Percentiles rank a stretch among this genome's conserved stretches.
Conservation (phyloP, 2,113 vertebrate genomes). For the Leptobrachium ailaonicum region DNA sequence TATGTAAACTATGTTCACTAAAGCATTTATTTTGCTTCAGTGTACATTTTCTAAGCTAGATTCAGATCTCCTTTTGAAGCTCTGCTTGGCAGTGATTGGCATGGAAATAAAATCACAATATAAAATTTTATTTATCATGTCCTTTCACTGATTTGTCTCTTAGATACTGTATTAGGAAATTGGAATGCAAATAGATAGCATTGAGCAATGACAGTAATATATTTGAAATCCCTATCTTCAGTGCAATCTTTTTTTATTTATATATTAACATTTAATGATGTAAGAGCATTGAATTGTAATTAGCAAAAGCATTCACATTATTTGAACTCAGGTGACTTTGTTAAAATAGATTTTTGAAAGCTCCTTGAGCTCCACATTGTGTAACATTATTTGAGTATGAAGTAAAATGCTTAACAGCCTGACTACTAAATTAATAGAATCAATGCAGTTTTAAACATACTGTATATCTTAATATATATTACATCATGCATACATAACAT, state of each 20-base stretch:
- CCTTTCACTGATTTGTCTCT: slow-evolving; percentile 14
- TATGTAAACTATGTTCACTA: not conserved
- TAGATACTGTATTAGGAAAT: slow-evolving; percentile 41
- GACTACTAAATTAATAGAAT: too few relatives aligned
- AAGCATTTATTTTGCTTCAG: not conserved
- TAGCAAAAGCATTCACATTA: not conserved
- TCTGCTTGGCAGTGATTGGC: slow-evolving; percentile 22
- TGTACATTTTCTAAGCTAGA: not conserved
- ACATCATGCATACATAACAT: too few relatives aligned
- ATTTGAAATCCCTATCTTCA: slow-evolving; percentile 16
- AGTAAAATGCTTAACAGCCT: too few relatives aligned
- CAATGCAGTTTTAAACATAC: too few relatives aligned
- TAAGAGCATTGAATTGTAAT: not conserved
- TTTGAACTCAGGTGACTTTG: slow-evolving; percentile 6
- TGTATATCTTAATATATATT: too few relatives aligned
- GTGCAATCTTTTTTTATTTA: not conserved
- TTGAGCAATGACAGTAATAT: slow-evolving; percentile 15
- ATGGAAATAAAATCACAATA: slow-evolving; percentile 25
- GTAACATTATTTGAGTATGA: too few relatives aligned
- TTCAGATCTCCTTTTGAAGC: not conserved
- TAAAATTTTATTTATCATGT: slow-evolving; percentile 38
- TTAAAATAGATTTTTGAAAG: not conserved
- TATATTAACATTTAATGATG: not conserved
- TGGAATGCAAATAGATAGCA: slow-evolving; percentile 34
- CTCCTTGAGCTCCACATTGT: too few relatives aligned